Evolutionary conservation across 2,888 invertebrate genomes (phyloP).

Genomic region (Syrista parreyssii): DNA sequence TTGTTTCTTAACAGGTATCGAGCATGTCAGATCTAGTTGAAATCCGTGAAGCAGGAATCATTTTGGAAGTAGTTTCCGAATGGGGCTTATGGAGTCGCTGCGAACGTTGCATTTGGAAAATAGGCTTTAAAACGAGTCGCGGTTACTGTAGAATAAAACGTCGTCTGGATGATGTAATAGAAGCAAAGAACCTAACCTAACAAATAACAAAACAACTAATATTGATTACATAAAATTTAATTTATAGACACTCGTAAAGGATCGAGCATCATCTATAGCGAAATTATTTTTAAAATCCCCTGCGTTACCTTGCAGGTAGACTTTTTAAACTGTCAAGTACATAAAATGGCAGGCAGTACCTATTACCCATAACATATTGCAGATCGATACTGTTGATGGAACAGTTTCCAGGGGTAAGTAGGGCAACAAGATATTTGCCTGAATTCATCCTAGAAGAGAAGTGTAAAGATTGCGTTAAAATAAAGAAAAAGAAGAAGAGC

Average conservation of each 20-base stretch:
- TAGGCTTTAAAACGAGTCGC: slow-evolving; percentile 63
- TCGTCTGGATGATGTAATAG: slow-evolving; percentile 16
- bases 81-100: slow-evolving; percentile 71
- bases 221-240: not conserved
- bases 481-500: slow-evolving; percentile 56
- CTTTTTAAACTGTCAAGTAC: not conserved
- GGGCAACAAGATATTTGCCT: slow-evolving; percentile 66
- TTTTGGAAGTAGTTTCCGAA: slow-evolving; percentile 67
- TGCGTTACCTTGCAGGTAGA: slow-evolving; percentile 55
- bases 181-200: not conserved
- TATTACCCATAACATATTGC: slow-evolving; percentile 38
- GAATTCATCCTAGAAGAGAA: slow-evolving; percentile 65
- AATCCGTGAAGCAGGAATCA: slow-evolving; percentile 64
- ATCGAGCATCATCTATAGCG: slow-evolving; percentile 27
- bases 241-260: slow-evolving; percentile 27
- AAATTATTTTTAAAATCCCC: slow-evolving; percentile 50
- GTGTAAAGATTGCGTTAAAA: slow-evolving; percentile 49
- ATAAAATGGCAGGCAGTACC: not conserved
- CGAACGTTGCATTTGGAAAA: slow-evolving; percentile 62
- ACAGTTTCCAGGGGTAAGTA: slow-evolving; percentile 67
- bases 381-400: slow-evolving; percentile 65
- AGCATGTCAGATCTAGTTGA: slow-evolving; percentile 62
- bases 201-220: not conserved
- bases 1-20: slow-evolving; percentile 51
- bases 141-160: slow-evolving; percentile 69